Evolutionary conservation across 2,888 invertebrate species (phyloP), one percentile per base, ranked within the genome.

Genomic region (Rhingia rostrata): DNA sequence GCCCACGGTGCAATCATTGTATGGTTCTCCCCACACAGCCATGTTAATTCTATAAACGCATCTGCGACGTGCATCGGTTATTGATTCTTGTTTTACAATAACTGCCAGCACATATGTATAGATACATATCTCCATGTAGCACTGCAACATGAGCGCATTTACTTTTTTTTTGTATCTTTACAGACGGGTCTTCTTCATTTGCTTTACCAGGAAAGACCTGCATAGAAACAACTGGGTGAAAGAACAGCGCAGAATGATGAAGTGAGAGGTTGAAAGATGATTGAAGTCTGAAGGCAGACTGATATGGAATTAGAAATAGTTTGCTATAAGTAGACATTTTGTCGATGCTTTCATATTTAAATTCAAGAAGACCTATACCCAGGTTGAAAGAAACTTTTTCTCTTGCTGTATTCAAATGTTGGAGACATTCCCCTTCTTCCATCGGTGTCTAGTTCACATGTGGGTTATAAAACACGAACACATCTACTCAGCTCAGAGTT

Each of bases 61-160:
- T 72, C 72, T 61, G 60, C 12, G 51, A 51, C 51, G 43, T 61
- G 61, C 61, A 53, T 72, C 61, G 53, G 64, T 56, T 47, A 74
- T 74, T 64, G 73, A 74, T 53, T 73, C 22, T 45, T 54, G 54
- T 45, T 39, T 53, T 54, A 54, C 63, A 63, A 54, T 63, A 56
- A 6, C 56, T 43, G 4, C 41, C 4, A 41, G 41, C 4, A n/a
- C 4, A n/a, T 4, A n/a, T 12, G 22, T 22, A 22, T 12, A 14
- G 14, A 6, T 14, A 14, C 14, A 12, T 14, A 7, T 12, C n/a
- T 10, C 2, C 45, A 10, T 10, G n/a, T 6, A 10, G 12, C 32
- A 41, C 32, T 12, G 4, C 10, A 33, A 53, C 67, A 69, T 69
- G 43, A 6, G 58, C 5, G 12, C 47, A 58, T 54, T 43, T 10